These are phyloP conservation scores for Tigriopus californicus DNA, from an alignment of 2,888 invertebrate species.

Conservation along the genomic window DNA sequence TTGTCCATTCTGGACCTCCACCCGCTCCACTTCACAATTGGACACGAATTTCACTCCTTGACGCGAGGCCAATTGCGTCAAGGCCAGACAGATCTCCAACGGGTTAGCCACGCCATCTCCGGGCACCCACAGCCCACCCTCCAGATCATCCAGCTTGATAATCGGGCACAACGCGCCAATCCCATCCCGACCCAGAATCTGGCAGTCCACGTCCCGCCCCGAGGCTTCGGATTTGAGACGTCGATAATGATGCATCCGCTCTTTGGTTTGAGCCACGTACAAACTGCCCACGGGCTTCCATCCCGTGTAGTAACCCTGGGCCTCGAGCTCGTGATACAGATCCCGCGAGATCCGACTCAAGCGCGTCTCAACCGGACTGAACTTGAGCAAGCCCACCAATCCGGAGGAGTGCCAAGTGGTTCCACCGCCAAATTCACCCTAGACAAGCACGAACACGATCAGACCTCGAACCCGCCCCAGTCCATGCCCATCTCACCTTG, in stretches of 20 bases:
- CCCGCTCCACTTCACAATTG: conserved; percentile 44
- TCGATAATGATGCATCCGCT: conserved; percentile 61
- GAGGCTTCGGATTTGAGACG: conserved; percentile 67
- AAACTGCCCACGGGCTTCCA: conserved; percentile 84
- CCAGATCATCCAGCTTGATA: conserved; percentile 55
- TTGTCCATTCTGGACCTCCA: not conserved
- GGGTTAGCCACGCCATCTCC: conserved; percentile 24
- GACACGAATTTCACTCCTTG: conserved; percentile 50
- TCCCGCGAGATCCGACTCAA: conserved; percentile 58
- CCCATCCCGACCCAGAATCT: conserved; percentile 55
- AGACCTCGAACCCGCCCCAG: no score
- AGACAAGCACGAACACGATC: no score
- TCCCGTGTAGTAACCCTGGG: conserved; percentile 51
- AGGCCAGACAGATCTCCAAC: conserved; percentile 20
- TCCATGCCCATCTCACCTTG: conserved; percentile 53
- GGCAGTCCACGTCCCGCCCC: conserved; percentile 44
- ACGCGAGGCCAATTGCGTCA: conserved; percentile 23
- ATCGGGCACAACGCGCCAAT: conserved; percentile 56
- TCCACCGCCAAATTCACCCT: conserved; percentile 45
- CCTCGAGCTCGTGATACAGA: conserved; percentile 50
- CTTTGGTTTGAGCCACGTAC: conserved; percentile 59
- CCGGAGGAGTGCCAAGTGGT: conserved; percentile 62
- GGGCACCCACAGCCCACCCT: conserved; percentile 76
- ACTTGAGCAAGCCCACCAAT: conserved; percentile 65
- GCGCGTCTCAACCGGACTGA: conserved; percentile 55